These are phyloP conservation scores for Keiferia lycopersicella DNA, from an alignment of 2,888 invertebrate species.

Conservation along the genomic window DNA sequence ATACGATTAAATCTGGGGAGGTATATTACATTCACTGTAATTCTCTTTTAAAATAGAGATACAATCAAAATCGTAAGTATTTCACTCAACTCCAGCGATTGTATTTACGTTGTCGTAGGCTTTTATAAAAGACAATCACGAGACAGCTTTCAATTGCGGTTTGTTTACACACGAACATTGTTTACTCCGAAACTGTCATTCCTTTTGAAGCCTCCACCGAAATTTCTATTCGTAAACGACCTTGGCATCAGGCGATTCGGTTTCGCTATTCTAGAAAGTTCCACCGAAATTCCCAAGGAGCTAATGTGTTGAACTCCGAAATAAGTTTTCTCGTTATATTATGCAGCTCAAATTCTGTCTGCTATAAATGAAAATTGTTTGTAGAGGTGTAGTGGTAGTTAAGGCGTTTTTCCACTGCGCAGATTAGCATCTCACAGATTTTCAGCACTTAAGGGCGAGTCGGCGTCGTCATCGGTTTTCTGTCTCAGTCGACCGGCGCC, in stretches of 20 bases:
- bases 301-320: constrained; percentile 36
- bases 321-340: constrained; percentile 43
- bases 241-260: constrained; percentile 37
- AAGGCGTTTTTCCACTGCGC: constrained; percentile 58
- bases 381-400: constrained; percentile 38
- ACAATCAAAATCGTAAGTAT: neutral
- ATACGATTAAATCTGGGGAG: too few species aligned
- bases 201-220: constrained; percentile 21
- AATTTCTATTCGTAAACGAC: constrained; percentile 34
- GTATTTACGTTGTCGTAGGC: neutral
- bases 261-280: constrained; percentile 38
- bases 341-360: constrained; percentile 38
- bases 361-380: constrained; percentile 47
- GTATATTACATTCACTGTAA: neutral
- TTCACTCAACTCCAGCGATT: neutral
- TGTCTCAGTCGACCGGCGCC: constrained; percentile 43
- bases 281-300: constrained; percentile 40
- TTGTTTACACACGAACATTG: constrained; percentile 14
- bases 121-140: constrained; percentile 7
- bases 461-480: constrained; percentile 52
- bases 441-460: constrained; percentile 41
- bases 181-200: constrained; percentile 1
- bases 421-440: constrained; percentile 62
- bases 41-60: neutral
- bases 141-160: constrained; percentile 3